A percentile compares a stretch with the other conserved stretches of the same genome.
These are phyloP conservation scores for Vimba vimba DNA, from an alignment of 2,113 vertebrate species.

Conservation along the genomic window DNA sequence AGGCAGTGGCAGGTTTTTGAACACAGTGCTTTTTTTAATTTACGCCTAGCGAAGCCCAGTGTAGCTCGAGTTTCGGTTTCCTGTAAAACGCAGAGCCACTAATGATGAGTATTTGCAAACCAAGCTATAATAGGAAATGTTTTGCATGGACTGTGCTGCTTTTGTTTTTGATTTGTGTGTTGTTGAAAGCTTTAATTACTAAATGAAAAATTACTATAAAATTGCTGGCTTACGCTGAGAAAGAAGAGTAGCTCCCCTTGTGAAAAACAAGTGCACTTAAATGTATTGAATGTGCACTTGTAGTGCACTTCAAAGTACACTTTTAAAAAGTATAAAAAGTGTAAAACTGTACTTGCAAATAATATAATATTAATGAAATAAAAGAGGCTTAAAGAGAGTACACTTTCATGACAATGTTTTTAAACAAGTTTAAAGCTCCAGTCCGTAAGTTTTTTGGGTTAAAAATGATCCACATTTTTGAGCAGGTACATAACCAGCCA, in stretches of 20 bases:
- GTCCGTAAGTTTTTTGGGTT: too few relatives aligned
- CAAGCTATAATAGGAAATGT: background rate
- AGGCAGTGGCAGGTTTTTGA: background rate
- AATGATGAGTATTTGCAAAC: background rate
- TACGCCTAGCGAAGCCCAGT: slow-evolving; percentile 24
- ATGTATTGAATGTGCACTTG: background rate
- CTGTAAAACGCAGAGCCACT: background rate
- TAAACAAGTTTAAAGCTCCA: too few relatives aligned
- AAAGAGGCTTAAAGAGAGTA: background rate
- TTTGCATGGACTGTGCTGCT: background rate
- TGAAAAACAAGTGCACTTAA: background rate
- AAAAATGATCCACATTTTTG: too few relatives aligned
- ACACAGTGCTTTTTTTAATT: background rate
- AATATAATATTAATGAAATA: background rate
- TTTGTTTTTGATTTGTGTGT: slow-evolving; percentile 17
- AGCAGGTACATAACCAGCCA: too few relatives aligned
- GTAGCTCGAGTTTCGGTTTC: slow-evolving; percentile 27
- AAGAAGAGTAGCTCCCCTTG: background rate
- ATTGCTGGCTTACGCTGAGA: background rate
- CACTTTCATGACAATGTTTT: too few relatives aligned
- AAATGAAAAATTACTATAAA: background rate
- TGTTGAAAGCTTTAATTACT: background rate
- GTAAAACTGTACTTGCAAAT: background rate
- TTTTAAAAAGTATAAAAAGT: background rate
- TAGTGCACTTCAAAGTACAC: background rate